Base-by-base conservation (phyloP, 1,140 invertebrate species). In the Octopus sinensis region DNA sequence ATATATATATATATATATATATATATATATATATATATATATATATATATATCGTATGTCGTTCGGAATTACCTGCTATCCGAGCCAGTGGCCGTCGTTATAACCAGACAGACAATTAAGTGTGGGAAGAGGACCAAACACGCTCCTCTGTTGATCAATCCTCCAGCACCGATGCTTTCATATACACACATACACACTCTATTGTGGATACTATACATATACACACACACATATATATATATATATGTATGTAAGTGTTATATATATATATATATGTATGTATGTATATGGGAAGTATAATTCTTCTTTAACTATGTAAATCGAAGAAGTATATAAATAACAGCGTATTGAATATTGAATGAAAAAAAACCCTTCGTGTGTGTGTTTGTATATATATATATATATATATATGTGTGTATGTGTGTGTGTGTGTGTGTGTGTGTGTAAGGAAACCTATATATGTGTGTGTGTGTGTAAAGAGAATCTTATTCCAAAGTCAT, bases 331-430 rank as follows among this genome's bases (percentile, higher is more conserved):
- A 62, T 62, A 62, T 62, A 62, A 9, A 62, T 62, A 62, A 7
- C 7, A 9, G 17, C 17, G 17, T 62, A 62, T 17, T 9, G 7
- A 62, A 9, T 9, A 9, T 9, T 62, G 17, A 9, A 62, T 62
- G 17, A 7, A 62, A 9, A 62, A 9, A 62, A 9, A 62, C 13
- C 68, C 5, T 6, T 7, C 30, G 13, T 13, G 5, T 6, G 13
- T 71, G 30, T 4, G 13, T 71, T n/a, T 71, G 30, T 71, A 73
- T 73, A 73, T 17, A 73, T 73, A 73, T 73, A 71, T 71, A 71
- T 71, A 73, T 17, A 17, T 73, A 73, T 17, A 5, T 73, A 5
- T 73, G 12, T 71, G 30, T 71, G 30, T 71, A 4, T 13, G 30
- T 71, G 30, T 71, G 17, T 62, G 1, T 62, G 17, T 62, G 17